Evolutionary conservation across 2,888 invertebrate genomes (phyloP), one percentile per base, ranked within the genome.

Genomic region (Lysandra bellargus): DNA sequence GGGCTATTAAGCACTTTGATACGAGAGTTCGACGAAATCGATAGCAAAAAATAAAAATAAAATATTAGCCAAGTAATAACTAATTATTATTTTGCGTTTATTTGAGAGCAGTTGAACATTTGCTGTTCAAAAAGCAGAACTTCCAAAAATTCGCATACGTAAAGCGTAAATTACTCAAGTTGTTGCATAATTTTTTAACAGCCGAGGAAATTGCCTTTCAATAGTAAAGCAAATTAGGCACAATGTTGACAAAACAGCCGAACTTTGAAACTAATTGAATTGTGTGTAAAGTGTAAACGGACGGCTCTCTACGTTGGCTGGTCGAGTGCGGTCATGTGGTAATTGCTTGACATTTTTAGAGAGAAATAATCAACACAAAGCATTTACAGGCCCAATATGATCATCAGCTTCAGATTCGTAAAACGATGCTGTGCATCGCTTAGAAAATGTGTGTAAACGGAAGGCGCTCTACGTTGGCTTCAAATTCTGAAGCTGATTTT

Each of bases 261-360:
- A 83, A 80, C 82, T 83, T 84, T 85, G 53, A 53, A 74, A 85
- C 85, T 89, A 92, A 92, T 92, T 88, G 88, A 88, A 23, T 23
- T 23, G 23, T 23, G 23, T 23, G 23, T 23, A 23, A 23, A 23
- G 90, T 91, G 91, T 90, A 91, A 92, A 92, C 93, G 92, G 91
- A 91, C 91, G 90, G 88, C 89, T 89, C 90, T 89, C 84, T 87
- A 57, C 37, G 83, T 84, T 86, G 88, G 87, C 89, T 89, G 91
- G 89, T 87, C 90, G 88, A 92, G 88, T 85, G 85, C 93, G 93
- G 93, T 93, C 89, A 84, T 92, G 91, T 89, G 86, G 91, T 86
- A 91, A 91, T 44, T 44, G 33, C 37, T 23, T 74, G 74, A 74
- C 74, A 74, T 23, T 74, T 44, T 69, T 69, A 69, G 12, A 33